These are phyloP conservation scores for Alaudala cheleensis DNA, from an alignment of 2,113 vertebrate species.

Conservation along the genomic window DNA sequence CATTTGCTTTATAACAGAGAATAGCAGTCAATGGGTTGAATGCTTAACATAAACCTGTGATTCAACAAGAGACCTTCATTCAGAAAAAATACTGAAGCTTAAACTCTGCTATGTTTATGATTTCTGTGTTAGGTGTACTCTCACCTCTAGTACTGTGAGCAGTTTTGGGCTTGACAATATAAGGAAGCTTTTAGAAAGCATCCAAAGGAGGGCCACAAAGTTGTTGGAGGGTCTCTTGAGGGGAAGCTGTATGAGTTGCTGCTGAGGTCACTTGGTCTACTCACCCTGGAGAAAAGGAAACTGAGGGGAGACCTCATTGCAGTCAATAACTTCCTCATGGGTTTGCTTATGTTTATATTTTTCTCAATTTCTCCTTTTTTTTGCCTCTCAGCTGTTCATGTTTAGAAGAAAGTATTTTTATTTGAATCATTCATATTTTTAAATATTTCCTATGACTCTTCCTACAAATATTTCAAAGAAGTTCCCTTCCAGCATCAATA, in stretches of 20 bases:
- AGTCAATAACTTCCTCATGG: neutral
- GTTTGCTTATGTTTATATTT: neutral
- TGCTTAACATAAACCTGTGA: neutral
- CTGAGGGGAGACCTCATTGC: neutral
- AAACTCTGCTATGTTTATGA: neutral
- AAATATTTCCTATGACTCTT: neutral
- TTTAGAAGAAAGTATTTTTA: neutral
- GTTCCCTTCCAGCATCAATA: neutral
- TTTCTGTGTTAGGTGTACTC: neutral
- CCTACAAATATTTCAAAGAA: neutral
- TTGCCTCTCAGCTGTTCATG: neutral
- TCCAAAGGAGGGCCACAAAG: neutral
- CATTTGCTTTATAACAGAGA: neutral
- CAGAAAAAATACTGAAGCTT: neutral
- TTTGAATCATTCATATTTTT: neutral
- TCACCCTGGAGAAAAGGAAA: neutral
- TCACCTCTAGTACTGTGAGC: neutral
- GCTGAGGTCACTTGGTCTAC: neutral
- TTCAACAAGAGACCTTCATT: neutral
- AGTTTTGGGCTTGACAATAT: neutral
- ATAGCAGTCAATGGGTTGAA: neutral
- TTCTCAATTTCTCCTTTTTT: neutral
- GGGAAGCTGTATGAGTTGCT: accelerated
- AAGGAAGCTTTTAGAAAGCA: neutral
- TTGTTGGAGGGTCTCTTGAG: neutral